Evolutionary conservation across 2,113 vertebrate genomes (phyloP), one percentile per base, ranked within the genome.

Genomic region (Trichomycterus rosablanca): DNA sequence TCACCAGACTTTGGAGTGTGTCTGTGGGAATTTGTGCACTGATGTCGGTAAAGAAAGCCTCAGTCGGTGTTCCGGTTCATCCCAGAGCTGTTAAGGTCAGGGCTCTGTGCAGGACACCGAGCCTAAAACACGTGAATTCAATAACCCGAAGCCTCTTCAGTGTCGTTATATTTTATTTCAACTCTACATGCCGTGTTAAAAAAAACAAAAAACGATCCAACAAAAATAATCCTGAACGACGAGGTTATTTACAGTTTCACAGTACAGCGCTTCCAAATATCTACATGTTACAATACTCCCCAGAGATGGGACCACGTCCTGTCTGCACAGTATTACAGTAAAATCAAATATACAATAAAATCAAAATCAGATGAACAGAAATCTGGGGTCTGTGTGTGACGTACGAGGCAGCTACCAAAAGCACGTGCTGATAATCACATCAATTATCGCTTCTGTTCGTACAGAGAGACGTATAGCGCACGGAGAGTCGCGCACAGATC

Each of bases 161-260:
- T 87, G 89, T 87, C 86, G 89, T 89, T 4, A 30, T 30, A 30
- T 30, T 30, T 30, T 30, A 30, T 30, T 30, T 30, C 7, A 30
- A 30, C 26, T 30, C 93, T 97, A 97, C 95, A 97, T 98, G 95
- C 95, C 76, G 91, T 95, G 94, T 97, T 96, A 97, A 96, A 97
- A 93, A 76, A 76, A 37, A 37, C 34, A 37, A 37, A 84, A 80
- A 71, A n/a, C n/a, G n/a, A n/a, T n/a, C n/a, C 68, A 77, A 84
- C 75, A 77, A 81, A 79, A 78, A 76, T 77, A 74, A 10, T 83
- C 67, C 76, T 79, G 72, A 90, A 84, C 89, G 92, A 92, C 89
- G 88, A 88, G 85, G 82, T 89, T 97, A 97, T 97, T 93, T 98
- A 98, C 94, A 98, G 91, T 89, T 96, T 93, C 94, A 97, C 95